Evolutionary conservation across 1,140 invertebrate species (phyloP).

Genomic region (Coptotermes formosanus): DNA sequence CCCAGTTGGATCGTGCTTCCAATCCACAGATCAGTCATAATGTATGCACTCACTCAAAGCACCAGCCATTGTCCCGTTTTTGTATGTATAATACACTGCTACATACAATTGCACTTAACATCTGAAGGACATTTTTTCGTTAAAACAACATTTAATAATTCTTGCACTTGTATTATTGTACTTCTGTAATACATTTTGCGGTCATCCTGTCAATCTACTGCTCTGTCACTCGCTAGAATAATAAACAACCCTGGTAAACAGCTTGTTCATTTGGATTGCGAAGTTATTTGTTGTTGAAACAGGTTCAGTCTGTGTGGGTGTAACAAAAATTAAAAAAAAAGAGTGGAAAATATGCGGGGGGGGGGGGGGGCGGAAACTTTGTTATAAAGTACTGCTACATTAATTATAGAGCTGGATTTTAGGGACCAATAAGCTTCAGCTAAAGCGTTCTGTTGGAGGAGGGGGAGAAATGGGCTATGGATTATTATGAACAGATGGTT

Average conservation of each 20-base stretch:
- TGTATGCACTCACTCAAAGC: neutral
- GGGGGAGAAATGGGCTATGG: too few relatives aligned
- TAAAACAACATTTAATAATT: neutral
- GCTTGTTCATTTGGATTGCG: neutral
- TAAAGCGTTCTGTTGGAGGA: too few relatives aligned
- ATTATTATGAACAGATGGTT: too few relatives aligned
- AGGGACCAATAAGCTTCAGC: too few relatives aligned
- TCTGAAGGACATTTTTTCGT: neutral
- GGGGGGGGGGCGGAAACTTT: neutral
- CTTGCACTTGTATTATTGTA: too few relatives aligned
- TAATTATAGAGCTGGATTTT: neutral
- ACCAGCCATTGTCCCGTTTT: neutral
- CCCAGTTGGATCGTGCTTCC: neutral
- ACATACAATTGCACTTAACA: neutral
- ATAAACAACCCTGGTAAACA: neutral
- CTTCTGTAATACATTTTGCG: too few relatives aligned
- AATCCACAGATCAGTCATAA: neutral
- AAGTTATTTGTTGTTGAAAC: neutral
- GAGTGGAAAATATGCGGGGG: neutral
- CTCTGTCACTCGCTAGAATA: too few relatives aligned
- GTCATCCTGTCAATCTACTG: too few relatives aligned
- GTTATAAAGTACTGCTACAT: neutral
- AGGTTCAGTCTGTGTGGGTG: neutral
- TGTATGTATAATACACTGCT: neutral
- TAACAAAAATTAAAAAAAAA: neutral